These are phyloP conservation scores for Epistrophe grossulariae DNA, from an alignment of 2,888 invertebrate species.

Conservation along the genomic window DNA sequence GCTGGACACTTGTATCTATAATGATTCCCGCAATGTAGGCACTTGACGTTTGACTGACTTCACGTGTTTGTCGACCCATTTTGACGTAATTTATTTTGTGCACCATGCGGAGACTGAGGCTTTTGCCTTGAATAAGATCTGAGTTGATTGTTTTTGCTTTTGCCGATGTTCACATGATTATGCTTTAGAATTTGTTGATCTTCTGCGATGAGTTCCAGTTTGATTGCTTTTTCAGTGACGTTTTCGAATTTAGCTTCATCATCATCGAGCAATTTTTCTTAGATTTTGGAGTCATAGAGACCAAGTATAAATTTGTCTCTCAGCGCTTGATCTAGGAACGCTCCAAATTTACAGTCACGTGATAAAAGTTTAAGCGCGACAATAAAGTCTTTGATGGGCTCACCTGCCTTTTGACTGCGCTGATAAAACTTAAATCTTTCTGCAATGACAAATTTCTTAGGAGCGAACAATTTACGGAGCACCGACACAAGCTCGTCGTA, in stretches of 20 bases:
- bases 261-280: slow-evolving; percentile 43
- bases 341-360: slow-evolving; percentile 9
- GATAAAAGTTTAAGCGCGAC: slow-evolving; percentile 20
- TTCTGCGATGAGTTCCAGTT: slow-evolving; percentile 36
- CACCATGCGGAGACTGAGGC: too few species aligned
- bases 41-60: too few species aligned
- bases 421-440: slow-evolving; percentile 38
- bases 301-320: slow-evolving; percentile 38
- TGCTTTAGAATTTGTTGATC: slow-evolving; percentile 31
- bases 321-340: slow-evolving; percentile 31
- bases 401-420: slow-evolving; percentile 22
- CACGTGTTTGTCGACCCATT: neutral
- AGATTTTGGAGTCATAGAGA: slow-evolving; percentile 17
- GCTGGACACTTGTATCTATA: too few species aligned
- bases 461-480: slow-evolving; percentile 9
- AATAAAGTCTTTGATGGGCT: slow-evolving; percentile 16
- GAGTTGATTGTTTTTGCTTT: neutral
- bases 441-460: slow-evolving; percentile 38
- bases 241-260: slow-evolving; percentile 32
- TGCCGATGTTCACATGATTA: slow-evolving; percentile 1
- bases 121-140: too few species aligned
- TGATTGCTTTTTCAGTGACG: slow-evolving; percentile 11
- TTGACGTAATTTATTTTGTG: neutral
- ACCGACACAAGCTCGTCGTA: slow-evolving; percentile 17
- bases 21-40: too few species aligned